Evolutionary conservation across 2,888 invertebrate species (phyloP), one percentile per base, ranked within the genome.

Genomic region (Standfussiana lucernea): DNA sequence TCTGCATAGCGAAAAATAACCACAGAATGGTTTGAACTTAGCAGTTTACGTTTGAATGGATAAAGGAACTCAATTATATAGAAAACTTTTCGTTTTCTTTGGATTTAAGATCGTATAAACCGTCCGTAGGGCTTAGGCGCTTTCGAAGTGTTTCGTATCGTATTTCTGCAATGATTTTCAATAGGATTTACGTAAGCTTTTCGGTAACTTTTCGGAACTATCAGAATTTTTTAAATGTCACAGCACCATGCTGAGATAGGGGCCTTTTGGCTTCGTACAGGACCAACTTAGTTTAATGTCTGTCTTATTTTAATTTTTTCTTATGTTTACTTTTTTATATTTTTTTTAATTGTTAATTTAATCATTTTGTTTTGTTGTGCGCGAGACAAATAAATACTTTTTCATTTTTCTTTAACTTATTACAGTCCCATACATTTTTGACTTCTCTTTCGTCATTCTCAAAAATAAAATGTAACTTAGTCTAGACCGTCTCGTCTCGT

Each of bases 1-100:
- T 93, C 92, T 90, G 93, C 89, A 91, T 93, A 92, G 94, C 93
- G 93, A 95, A 94, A 94, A 94, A 93, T 92, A 93, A 92, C 90
- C 89, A 90, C 87, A 90, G 53, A 72, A 90, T 90, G 89, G 86
- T 91, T 90, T 89, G 87, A 92, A 91, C 86, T 91, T 90, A 91
- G 90, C 88, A 53, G 72, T 77, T 71, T 64, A 61, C 47, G 65
- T 42, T 79, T 79, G 21, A 64, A 61, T 53, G 28, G 37, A 61
- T 84, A 40, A 40, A 70, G 76, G 62, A 53, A 81, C 40, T 81
- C 45, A 68, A 68, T 76, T 67, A 59, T 35, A 59, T 0, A 24
- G 24, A 6, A 24, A 71, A 15, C 18, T 37, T 50, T 35, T 80
- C 42, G 35, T 28, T 70, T 45, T 61, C 18, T 77, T 77, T 28